Base-by-base conservation (phyloP, 2,888 invertebrate genomes). In the Peribatodes rhomboidaria region DNA sequence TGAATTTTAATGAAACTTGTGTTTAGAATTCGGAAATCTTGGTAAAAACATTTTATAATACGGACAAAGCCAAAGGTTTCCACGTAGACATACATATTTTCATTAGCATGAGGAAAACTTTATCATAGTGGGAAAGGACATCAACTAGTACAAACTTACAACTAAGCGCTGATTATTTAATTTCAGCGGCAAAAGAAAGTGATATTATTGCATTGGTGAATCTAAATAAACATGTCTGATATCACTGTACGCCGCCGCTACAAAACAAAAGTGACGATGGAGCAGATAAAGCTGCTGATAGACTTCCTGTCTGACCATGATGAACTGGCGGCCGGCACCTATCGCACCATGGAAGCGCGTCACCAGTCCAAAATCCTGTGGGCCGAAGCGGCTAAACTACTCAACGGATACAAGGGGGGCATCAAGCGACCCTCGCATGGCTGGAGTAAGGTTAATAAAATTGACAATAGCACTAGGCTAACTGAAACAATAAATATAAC, bases 291-390 rank as follows among this genome's bases (percentile, higher is more conserved):
- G 65, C 70, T 78, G 0, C 80, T 90, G 56, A 76, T 90, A 42
- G 89, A 89, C 60, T 90, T 89, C 65, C 88, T 89, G 87, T 82
- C 83, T 0, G 86, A 87, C 59, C 87, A 90, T 61, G 77, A 79
- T 1, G 86, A 88, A 39, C 84, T 90, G 35, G 90, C 90, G 0
- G 79, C 81, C 1, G 89, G 87, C 0, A 82, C 76, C 20, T 74
- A 85, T 3, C 80, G 87, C 0, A 80, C 86, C 0, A 65, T 85
- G 42, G 87, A 89, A 65, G 87, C 86, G 0, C 78, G 89, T 6
- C 83, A 86, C 54, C 79, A 79, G 1, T 87, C 87, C 1, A 88
- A 87, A 67, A 78, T 71, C 33, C 75, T 88, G 1, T 89, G 90
- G 89, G 76, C 69, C 3, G 86, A 90, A 20, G 79, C 89, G 0